A percentile compares a stretch with the other conserved stretches of the same genome.
Evolutionary conservation across 2,888 invertebrate genomes (phyloP).

Genomic region (Neria commutata): DNA sequence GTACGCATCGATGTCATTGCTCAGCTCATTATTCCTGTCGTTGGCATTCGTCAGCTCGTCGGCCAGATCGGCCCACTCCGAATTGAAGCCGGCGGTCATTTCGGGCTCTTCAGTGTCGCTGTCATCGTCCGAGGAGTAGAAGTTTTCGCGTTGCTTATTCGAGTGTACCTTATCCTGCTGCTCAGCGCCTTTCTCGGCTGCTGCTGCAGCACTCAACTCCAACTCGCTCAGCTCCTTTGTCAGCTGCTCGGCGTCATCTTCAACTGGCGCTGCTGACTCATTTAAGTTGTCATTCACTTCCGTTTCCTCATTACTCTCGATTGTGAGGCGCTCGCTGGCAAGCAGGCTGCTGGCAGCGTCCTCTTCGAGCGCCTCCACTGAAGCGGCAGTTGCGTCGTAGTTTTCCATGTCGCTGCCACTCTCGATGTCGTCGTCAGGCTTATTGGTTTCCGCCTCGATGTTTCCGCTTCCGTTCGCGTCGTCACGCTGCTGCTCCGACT

Average conservation of each 20-base stretch:
- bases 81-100: constrained; percentile 50
- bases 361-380: constrained; percentile 7
- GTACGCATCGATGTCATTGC: constrained; percentile 54
- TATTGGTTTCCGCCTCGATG: constrained; percentile 45
- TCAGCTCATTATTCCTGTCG: constrained; percentile 47
- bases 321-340: constrained; percentile 15
- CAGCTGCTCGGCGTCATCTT: neutral
- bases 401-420: constrained; percentile 20
- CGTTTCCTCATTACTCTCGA: constrained; percentile 47
- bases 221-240: constrained; percentile 2
- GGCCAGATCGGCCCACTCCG: constrained; percentile 50
- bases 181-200: constrained; percentile 10
- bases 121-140: constrained; percentile 50
- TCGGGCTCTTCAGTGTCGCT: constrained; percentile 36
- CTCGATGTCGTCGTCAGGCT: constrained; percentile 36
- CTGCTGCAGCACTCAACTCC: neutral
- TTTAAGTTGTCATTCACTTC: constrained; percentile 47
- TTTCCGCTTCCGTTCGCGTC: constrained; percentile 35
- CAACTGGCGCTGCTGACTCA: constrained; percentile 24
- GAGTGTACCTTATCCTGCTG: constrained; percentile 11
- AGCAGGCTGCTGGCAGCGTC: constrained; percentile 9
- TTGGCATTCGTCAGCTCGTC: constrained; percentile 25
- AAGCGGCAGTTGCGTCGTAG: constrained; percentile 17
- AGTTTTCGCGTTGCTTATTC: constrained; percentile 47
- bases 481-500: too few species aligned